Evolutionary conservation across 2,797 vertebrate genomes (phyloP), one percentile per base, ranked within the genome.

Genomic region (Ptychadena robeensis): DNA sequence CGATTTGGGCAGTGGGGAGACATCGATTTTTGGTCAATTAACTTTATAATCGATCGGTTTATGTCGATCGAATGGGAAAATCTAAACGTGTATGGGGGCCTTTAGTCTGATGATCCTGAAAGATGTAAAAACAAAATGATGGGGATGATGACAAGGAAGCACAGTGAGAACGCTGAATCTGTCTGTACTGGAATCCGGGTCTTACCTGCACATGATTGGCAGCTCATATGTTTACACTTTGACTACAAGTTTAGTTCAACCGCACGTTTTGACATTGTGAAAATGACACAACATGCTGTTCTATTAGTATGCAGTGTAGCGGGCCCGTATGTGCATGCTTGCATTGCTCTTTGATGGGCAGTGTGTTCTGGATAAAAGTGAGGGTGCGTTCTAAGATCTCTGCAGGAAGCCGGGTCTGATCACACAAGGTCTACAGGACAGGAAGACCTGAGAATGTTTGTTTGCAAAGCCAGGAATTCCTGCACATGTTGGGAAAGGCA

Each of bases 401-500:
- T 64, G 78, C 83, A 38, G 78, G 83, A 85, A 70, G 71, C 77
- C 53, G 48, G 77, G 76, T 80, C 77, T 84, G 82, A 74, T 84
- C 78, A 85, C 72, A 80, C 83, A 18, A 53, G 37, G 83, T 67
- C 72, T 71, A 66, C 70, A 76, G 78, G 83, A 85, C 83, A 81
- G 83, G 83, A 85, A 85, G 83, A 81, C 83, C 72, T 85, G 83
- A 72, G 78, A 81, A 85, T 85, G 78, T 85, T 85, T 85, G 83
- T 85, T 85, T 85, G 78, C 66, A 75, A 64, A 81, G 83, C 65
- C 83, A 81, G 83, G 78, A 85, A 85, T 85, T 85, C 83, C 83
- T 85, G 83, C 78, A 85, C 76, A 80, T 85, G 72, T 85, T 80
- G 53, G 66, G 83, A 80, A 81, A 76, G 48, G 71, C 77, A 74